Conservation (phyloP, 1,140 invertebrate species). For the Nylanderia fulva region DNA sequence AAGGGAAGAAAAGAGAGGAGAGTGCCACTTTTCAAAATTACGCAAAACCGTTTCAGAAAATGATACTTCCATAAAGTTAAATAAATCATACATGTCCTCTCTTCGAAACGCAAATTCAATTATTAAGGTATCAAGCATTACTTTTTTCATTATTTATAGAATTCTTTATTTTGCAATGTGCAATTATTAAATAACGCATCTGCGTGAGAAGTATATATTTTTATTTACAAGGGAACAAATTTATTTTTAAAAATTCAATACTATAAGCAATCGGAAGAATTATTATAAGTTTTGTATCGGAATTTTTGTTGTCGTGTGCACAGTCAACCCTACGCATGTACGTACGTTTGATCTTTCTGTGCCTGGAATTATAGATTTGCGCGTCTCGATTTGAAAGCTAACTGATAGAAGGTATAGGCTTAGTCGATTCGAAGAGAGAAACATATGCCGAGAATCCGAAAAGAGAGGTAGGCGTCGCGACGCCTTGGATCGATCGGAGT, state of each 20-base stretch:
- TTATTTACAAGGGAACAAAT: neutral
- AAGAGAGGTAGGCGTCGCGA: conserved; percentile 81
- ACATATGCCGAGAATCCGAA: conserved; percentile 80
- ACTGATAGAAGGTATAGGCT: conserved; percentile 36
- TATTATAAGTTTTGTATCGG: neutral
- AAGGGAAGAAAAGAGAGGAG: neutral
- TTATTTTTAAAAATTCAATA: neutral
- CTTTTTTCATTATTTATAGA: neutral
- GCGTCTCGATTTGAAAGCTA: conserved; percentile 5
- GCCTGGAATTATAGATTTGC: neutral
- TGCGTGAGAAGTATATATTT: neutral
- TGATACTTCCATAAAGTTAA: neutral
- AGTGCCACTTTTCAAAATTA: conserved; percentile 10
- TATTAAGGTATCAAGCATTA: neutral
- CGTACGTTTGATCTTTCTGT: too few species aligned
- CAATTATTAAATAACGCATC: neutral
- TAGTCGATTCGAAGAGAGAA: conserved; percentile 75
- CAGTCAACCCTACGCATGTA: too few species aligned
- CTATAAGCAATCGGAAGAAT: neutral
- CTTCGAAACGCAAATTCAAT: neutral
- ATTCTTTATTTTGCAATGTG: neutral
- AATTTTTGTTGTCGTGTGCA: neutral
- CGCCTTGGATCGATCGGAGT: conserved; percentile 83
- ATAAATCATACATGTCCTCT: neutral
- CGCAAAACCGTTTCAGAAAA: conserved; percentile 6